Evolutionary conservation across 2,113 vertebrate species (phyloP).

Genomic region (Catharus bicknelli): DNA sequence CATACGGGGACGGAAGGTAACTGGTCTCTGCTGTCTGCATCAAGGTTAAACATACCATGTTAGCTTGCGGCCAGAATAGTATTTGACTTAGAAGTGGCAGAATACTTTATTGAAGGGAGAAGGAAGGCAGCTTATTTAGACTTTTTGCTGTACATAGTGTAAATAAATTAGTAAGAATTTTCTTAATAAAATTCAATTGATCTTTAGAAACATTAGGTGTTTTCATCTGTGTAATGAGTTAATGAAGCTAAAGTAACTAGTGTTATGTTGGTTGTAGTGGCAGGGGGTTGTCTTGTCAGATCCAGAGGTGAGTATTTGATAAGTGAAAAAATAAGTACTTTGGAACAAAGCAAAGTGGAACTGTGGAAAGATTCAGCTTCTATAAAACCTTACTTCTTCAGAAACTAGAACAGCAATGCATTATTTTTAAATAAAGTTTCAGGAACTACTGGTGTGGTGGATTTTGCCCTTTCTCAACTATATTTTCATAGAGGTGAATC

Average conservation of each 20-base stretch:
- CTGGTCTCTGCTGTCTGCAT: neutral
- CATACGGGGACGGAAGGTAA: neutral
- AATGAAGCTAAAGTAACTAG: neutral
- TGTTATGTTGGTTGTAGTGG: neutral
- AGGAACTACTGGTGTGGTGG: neutral
- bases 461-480: neutral
- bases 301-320: neutral
- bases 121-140: neutral
- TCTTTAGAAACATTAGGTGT: neutral
- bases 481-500: neutral
- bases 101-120: neutral
- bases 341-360: neutral
- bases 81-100: neutral
- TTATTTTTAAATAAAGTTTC: neutral
- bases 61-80: neutral
- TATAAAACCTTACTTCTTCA: neutral
- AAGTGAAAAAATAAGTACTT: neutral
- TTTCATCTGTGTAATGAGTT: neutral
- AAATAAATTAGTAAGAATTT: neutral
- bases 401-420: neutral
- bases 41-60: neutral
- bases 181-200: neutral
- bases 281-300: neutral
- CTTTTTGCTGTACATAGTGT: neutral
- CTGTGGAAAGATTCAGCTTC: neutral